Conservation (phyloP, 2,888 invertebrate genomes). For the Diaphora mendica region DNA sequence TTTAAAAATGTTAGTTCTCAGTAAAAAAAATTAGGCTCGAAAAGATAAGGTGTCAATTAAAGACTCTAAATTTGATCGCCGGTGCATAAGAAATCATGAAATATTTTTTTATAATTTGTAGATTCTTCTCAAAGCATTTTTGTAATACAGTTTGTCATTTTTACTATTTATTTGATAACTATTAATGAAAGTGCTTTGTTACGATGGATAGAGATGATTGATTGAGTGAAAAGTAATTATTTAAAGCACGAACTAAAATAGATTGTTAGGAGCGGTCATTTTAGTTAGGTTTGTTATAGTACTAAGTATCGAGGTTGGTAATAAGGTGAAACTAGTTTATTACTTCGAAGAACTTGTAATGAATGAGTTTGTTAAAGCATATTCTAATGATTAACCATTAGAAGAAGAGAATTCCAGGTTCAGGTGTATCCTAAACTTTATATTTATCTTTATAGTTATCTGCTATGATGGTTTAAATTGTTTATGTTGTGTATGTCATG, state of each 20-base stretch:
- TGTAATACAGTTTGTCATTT: not conserved
- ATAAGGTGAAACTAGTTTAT: not conserved
- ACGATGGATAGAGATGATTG: constrained; percentile 19
- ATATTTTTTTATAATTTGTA: not conserved
- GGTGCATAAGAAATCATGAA: not conserved
- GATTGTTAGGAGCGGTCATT: constrained; percentile 29
- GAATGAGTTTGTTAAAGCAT: not conserved
- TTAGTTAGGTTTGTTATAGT: not conserved
- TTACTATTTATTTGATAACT: not conserved
- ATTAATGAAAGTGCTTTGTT: not conserved
- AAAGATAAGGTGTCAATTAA: not conserved
- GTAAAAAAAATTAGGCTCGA: no score
- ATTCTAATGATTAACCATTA: not conserved
- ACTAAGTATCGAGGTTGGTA: not conserved
- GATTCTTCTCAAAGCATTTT: not conserved
- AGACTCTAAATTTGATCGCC: not conserved
- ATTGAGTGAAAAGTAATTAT: constrained; percentile 24
- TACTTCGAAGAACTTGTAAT: not conserved
- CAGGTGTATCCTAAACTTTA: not conserved
- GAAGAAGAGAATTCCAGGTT: not conserved
- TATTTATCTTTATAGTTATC: no score
- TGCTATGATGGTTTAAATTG: not conserved
- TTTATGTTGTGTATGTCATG: not conserved
- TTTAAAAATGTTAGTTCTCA: not conserved
- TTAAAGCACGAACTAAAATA: constrained; percentile 38